Base-by-base conservation (phyloP, 2,797 vertebrate genomes). In the Glyptemys insculpta region DNA sequence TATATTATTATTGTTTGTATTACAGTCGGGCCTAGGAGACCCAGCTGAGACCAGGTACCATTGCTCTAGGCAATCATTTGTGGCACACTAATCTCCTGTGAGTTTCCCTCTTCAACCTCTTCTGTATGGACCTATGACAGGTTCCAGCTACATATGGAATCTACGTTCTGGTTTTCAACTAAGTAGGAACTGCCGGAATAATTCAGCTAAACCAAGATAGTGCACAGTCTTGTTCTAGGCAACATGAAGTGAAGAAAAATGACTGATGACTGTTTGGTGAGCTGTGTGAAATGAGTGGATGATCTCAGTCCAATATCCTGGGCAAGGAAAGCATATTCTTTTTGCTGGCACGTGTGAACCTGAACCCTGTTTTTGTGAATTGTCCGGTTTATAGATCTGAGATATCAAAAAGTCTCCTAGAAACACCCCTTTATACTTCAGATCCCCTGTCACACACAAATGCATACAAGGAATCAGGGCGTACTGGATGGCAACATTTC, bases 181-280 rank as follows among this genome's bases (percentile, higher is more conserved):
- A 81, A 59, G 94, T 91, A 94, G 89, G 54, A 84, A 29, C 84
- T 89, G 65, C 88, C 85, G 83, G 87, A 86, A 97, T 86, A 89
- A 91, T 94, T 59, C 41, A 52, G 81, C 82, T 82, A 52, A 89
- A 87, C 81, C 84, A 86, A 94, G 89, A 72, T 88, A 78, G 31
- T 91, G 65, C 83, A 94, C 80, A 74, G 5, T 59, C 11, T 76
- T 76, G 41, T 27, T 76, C 25, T 47, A 4, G 12, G 7, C 37
- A 29, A 76, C 21, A 76, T 76, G 23, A 37, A 72, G n/a, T 72
- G 65, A 7, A 41, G 68, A 44, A 74, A 74, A 76, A 76, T 76
- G 11, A 44, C 11, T 41, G 72, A 25, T 74, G 72, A 12, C 88
- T 94, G 74, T 94, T 92, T 91, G 57, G 83, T 93, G 84, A 82